Base-by-base conservation (phyloP, 2,888 invertebrate genomes). In the Heliothis peltigera region DNA sequence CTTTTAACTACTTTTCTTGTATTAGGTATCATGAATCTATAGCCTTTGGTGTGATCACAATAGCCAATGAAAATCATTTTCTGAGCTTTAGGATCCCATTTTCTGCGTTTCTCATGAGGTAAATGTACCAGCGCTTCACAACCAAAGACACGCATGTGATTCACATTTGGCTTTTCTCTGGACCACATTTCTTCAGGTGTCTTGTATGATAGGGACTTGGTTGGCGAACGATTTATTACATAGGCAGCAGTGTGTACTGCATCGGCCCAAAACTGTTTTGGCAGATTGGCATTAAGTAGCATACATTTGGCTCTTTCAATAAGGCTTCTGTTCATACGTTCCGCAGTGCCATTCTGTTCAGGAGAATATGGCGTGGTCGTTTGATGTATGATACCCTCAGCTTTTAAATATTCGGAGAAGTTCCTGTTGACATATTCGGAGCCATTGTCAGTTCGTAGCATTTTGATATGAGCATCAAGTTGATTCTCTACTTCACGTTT, bases 401-500 rank as follows among this genome's bases (percentile, higher is more conserved):
- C 1, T 28, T 39, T 35, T 15, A 62, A 22, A 15, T n/a, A 56
- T 4, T 64, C 17, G 22, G 58, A 35, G 47, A 68, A 60, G 2
- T 2, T 1, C 4, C 42, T 47, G n/a, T 61, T 68, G 5, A 49
- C 35, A 44, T 70, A 70, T 28, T 70, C 72, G 43, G 35, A 59
- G 5, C 72, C 75, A 62, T 72, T 72, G 21, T 76, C 70, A 2
- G 53, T 58, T 18, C 72, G 17, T 0, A 75, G 8, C 4, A 21
- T 48, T 39, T 73, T 75, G 15, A 71, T 75, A 47, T 44, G 64
- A 2, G 4, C 12, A 49, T 52, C 22, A 10, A 64, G 12, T 21
- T 73, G 43, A 52, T 78, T 75, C 21, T 75, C 70, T 1, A 71
- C 70, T 60, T 22, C 10, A 12, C n/a, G 7, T 43, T 66, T 73